Evolutionary conservation across 2,113 vertebrate species (phyloP).

Genomic region (Myodes glareolus): DNA sequence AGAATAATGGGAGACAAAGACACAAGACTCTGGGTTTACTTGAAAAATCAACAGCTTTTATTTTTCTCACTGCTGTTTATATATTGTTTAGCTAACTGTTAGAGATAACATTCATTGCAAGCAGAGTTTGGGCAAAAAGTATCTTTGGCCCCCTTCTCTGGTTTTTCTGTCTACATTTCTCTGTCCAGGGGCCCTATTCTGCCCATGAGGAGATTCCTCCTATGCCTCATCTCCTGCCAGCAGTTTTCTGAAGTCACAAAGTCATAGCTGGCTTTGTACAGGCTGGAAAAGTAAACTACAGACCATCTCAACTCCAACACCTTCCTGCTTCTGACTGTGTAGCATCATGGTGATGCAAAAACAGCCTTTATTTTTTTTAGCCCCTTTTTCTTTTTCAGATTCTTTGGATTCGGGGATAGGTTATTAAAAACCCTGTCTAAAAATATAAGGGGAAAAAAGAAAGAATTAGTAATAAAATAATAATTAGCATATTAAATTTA

Average conservation of each 20-base stretch:
- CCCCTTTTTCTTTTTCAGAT: not conserved
- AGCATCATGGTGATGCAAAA: not conserved
- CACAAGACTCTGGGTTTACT: not conserved
- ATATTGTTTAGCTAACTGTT: not conserved
- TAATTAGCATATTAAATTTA: not conserved
- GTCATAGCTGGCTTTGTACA: not conserved
- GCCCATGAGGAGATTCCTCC: too few relatives aligned
- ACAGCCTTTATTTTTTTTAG: not conserved
- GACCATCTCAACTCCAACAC: not conserved
- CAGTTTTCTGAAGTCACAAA: not conserved
- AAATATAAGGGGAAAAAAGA: not conserved
- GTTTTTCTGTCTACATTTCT: not conserved
- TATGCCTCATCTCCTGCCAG: not conserved
- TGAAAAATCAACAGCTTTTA: not conserved
- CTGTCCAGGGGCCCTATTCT: not conserved
- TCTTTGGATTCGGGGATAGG: not conserved
- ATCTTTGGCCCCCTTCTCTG: not conserved
- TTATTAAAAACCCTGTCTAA: not conserved
- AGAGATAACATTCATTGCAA: not conserved
- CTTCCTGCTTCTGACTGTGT: not conserved
- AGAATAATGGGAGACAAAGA: not conserved
- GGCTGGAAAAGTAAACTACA: not conserved
- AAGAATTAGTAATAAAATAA: not conserved
- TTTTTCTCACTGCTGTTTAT: not conserved
- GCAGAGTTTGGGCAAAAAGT: not conserved